Evolutionary conservation across 2,113 vertebrate species (phyloP).

Genomic region (Pomatorhinus ruficollis): DNA sequence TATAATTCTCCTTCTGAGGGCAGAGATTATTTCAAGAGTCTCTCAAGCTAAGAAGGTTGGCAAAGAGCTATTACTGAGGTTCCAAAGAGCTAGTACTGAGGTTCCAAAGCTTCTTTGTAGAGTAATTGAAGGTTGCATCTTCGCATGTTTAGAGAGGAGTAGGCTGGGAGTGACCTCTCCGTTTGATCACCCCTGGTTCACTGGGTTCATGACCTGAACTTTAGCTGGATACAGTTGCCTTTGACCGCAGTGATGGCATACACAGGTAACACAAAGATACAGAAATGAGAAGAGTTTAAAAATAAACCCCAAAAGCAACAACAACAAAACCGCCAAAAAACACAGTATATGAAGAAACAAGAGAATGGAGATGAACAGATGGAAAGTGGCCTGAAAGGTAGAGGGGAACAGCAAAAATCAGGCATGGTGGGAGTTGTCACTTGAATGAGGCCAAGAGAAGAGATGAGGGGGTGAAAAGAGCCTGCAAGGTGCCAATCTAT

Average conservation of each 20-base stretch:
- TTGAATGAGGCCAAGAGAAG: neutral
- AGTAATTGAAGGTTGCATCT: neutral
- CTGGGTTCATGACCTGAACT: neutral
- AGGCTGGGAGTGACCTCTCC: neutral
- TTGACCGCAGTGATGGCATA: neutral
- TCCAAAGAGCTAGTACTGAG: neutral
- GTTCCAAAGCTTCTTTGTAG: neutral
- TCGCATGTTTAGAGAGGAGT: neutral
- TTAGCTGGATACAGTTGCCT: neutral
- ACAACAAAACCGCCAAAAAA: neutral
- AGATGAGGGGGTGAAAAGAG: neutral
- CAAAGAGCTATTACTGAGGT: neutral
- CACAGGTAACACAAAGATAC: fast-evolving
- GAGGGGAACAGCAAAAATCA: neutral
- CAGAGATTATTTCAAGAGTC: neutral
- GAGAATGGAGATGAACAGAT: neutral
- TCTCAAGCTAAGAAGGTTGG: neutral
- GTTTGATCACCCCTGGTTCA: neutral
- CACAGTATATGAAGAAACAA: fast-evolving
- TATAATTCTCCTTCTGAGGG: neutral
- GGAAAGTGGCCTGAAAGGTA: neutral
- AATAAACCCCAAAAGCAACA: neutral
- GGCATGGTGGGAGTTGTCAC: neutral
- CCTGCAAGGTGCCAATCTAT: neutral
- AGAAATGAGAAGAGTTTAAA: neutral